Evolutionary conservation across 2,113 vertebrate genomes (phyloP).

Genomic region (Odocoileus virginianus): DNA sequence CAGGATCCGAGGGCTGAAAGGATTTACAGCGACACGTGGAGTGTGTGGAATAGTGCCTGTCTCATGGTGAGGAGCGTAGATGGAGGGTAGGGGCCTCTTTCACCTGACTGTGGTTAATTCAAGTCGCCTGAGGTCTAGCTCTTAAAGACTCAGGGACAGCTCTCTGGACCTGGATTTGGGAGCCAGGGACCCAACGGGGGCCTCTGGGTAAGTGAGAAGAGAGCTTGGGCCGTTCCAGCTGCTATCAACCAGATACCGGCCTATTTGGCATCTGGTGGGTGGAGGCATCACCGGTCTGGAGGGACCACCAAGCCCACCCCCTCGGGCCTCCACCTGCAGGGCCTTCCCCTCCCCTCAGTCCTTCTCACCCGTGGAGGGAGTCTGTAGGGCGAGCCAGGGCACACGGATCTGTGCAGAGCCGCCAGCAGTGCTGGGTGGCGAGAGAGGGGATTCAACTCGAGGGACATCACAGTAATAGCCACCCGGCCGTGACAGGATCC

Average conservation of each 20-base stretch:
- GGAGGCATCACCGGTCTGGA: not conserved
- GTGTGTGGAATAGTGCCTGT: too few relatives aligned
- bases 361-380: not conserved
- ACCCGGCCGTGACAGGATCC: rapidly evolving
- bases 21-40: too few relatives aligned
- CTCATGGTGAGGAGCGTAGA: rapidly evolving
- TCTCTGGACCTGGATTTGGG: not conserved
- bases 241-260: rapidly evolving
- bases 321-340: not conserved
- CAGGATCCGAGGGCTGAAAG: not conserved
- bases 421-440: not conserved
- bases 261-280: not conserved
- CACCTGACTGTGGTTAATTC: not conserved
- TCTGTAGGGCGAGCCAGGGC: not conserved
- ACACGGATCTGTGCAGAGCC: not conserved
- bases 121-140: too few relatives aligned
- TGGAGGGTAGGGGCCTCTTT: too few relatives aligned
- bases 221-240: rapidly evolving
- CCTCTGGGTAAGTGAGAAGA: not conserved
- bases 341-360: not conserved
- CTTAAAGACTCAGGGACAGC: not conserved
- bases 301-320: not conserved
- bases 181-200: not conserved
- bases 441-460: not conserved
- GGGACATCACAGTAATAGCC: rapidly evolving